Percentiles rank a stretch among this genome's conserved stretches.
These are phyloP conservation scores for Alauda arvensis DNA, from an alignment of 2,797 vertebrate genomes.

Conservation along the genomic window DNA sequence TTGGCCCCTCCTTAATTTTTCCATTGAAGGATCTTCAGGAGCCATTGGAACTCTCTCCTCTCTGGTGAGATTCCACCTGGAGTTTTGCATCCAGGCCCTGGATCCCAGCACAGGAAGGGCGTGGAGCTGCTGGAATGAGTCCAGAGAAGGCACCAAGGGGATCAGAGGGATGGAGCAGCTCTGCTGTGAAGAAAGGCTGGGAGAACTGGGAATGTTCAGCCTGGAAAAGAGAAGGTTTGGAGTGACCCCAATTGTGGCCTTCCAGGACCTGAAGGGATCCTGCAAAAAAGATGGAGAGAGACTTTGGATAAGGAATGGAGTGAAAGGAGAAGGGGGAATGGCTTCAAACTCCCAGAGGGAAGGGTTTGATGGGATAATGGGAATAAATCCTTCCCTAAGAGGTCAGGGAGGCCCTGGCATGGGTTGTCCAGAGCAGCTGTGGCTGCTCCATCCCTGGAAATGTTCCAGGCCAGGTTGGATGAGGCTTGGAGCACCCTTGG, in stretches of 20 bases:
- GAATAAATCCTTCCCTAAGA: not conserved
- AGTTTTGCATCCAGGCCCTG: not conserved
- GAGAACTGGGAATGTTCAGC: not conserved
- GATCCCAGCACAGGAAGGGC: accelerated
- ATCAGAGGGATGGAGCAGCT: not conserved
- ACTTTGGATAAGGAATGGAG: not conserved
- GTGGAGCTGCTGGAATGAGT: accelerated
- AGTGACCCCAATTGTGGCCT: accelerated
- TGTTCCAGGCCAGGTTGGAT: accelerated
- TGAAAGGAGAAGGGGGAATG: not conserved
- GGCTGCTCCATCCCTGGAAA: not conserved
- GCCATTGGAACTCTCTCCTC: not conserved
- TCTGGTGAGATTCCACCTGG: not conserved
- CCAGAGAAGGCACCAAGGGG: not conserved
- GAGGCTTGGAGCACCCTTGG: not conserved
- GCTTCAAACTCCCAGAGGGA: not conserved
- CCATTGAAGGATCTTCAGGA: not conserved
- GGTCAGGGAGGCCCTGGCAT: accelerated
- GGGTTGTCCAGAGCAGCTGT: not conserved
- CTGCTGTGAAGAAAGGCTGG: not conserved
- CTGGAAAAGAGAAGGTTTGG: not conserved
- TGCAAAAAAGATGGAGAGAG: not conserved
- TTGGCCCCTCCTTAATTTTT: not conserved
- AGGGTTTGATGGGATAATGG: not conserved
- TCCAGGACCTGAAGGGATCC: not conserved